Conservation (phyloP, 2,113 vertebrate genomes). For the Saccopteryx bilineata region DNA sequence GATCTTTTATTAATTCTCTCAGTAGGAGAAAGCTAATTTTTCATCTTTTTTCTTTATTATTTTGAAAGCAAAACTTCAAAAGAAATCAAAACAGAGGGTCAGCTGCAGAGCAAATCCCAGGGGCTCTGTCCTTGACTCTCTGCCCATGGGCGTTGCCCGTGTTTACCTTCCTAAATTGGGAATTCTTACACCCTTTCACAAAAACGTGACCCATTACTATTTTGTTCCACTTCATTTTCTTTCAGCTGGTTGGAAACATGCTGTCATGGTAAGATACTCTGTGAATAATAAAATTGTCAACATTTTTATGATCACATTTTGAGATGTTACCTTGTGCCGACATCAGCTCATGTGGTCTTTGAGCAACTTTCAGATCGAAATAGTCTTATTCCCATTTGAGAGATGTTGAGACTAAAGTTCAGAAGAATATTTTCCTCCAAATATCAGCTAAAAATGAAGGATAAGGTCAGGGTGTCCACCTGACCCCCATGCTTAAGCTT, state of each 20-base stretch:
- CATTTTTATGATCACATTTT: neutral
- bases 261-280: neutral
- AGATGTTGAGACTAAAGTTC: neutral
- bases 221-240: constrained; percentile 61
- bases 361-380: neutral
- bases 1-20: constrained; percentile 44
- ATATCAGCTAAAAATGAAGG: constrained; percentile 5
- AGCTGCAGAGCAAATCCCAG: constrained; percentile 59
- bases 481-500: neutral
- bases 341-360: neutral
- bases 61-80: constrained; percentile 66
- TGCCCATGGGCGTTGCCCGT: constrained; percentile 51
- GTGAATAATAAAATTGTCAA: constrained; percentile 2
- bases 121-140: constrained; percentile 54
- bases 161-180: constrained; percentile 76
- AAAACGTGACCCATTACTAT: constrained; percentile 40
- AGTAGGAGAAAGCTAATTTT: constrained; percentile 39
- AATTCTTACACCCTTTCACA: constrained; percentile 57
- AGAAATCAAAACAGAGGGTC: constrained; percentile 67
- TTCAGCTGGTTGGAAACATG: neutral
- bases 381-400: neutral
- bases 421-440: constrained; percentile 22
- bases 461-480: neutral
- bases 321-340: neutral
- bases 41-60: constrained; percentile 65